Evolutionary conservation across 2,797 vertebrate species (phyloP), one percentile per base, ranked within the genome.

Genomic region (Nothura maculosa): DNA sequence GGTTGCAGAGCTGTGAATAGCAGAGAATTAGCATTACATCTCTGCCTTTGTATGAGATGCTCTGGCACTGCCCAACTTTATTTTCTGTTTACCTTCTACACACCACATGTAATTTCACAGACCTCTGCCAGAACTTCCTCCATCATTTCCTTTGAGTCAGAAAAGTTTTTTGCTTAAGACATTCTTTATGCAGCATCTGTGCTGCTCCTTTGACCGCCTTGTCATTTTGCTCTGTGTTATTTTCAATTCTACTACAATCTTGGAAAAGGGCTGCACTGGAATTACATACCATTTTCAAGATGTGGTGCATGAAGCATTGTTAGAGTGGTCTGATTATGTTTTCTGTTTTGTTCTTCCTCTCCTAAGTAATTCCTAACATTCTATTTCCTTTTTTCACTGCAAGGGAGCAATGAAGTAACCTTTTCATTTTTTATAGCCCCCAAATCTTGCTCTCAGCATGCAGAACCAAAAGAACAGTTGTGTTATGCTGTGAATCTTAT

Each of bases 221-320:
- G 0, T 72, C 70, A 68, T 27, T 9, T 6, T 64, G 77, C 48
- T 81, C 7, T 3, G 11, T 30, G 32, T 1, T 70, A 12, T 76
- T 88, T 91, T 60, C 36, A n/a, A 30, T 66, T 73, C 52, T 40
- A 3, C 34, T 52, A 9, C 36, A 85, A 10, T 16, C 36, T 67
- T 85, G 63, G 67, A 68, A 74, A 57, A 90, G 10, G 11, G 2
- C 28, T 85, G 40, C 28, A 45, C 24, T 86, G 50, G 61, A 76
- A 89, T 92, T 90, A 70, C 5, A 70, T 10, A 54, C 13, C 74
- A 30, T 90, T 85, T 92, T 85, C 61, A 68, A 82, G 52, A 54
- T 7, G 5, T 16, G 10, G 12, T 54, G 10, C 34, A 7, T 67
- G 34, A 68, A 80, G 8, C 30, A 48, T 72, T 57, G 45, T 7